Base-by-base conservation (phyloP, 2,797 vertebrate species). In the Delichon dasypus region DNA sequence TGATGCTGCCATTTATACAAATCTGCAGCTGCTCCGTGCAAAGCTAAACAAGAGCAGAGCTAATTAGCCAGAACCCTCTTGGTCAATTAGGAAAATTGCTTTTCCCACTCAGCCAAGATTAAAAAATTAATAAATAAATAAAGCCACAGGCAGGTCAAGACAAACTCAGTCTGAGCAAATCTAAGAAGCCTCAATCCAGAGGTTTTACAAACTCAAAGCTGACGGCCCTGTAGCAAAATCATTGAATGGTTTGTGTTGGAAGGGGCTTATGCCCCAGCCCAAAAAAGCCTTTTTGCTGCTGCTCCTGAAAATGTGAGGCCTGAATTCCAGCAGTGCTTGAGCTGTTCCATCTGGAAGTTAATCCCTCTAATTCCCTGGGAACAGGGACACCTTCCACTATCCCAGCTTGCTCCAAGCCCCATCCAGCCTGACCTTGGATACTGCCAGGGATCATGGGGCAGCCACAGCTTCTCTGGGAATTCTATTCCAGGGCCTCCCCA, bases 401-500 rank as follows among this genome's bases (percentile, higher is more conserved):
- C 30, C 55, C 55, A 75, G 22, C 3, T 0, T 48, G 19, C 1
- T 75, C 48, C 47, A 47, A 54, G 0, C 16, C 34, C 3, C 0
- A 0, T 17, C 64, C 25, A 61, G 0, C 12, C 40, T 27, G 10
- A 18, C 3, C 42, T 54, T 5, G 21, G 2, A 55, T 26, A 25
- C 1, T 54, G 12, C 42, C 26, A 42, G 13, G 77, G 34, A 36
- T 38, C 38, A 38, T 36, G 10, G 6, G 1, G 2, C 21, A 74
- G 26, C 22, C 70, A 32, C 55, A 68, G 13, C 2, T 68, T 10
- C 19, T 50, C 48, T 62, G 16, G 48, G 6, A 54, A n/a, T 9
- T 16, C 34, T 1, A 8, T 5, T 0, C 30, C 70, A 81, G 26
- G 0, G 0, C 30, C 9, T 38, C 38, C 38, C 38, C 38, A 38